phyloP scores from a whole-genome alignment of 2,888 invertebrate genomes.

The Dinocampus coccinellae region DNA sequence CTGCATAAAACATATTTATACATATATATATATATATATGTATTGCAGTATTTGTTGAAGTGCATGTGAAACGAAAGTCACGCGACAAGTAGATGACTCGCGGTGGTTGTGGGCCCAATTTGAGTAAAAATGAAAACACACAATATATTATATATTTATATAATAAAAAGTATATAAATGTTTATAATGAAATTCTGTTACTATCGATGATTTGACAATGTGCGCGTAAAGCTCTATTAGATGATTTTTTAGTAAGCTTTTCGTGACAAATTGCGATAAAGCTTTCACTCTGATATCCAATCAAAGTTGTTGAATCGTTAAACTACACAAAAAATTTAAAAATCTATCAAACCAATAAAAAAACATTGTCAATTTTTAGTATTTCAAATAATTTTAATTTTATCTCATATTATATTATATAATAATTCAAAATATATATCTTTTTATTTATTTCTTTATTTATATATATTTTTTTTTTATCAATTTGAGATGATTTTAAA shows the following conservation, averaged over 20 bases:
- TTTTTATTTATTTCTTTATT: too few species aligned
- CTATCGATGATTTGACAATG: background rate
- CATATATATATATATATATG: conserved; percentile 2
- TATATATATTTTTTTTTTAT: too few species aligned
- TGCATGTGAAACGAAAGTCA: background rate
- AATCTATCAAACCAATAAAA: too few species aligned
- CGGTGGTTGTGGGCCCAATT: background rate
- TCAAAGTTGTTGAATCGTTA: conserved; percentile 1
- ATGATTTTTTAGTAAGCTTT: background rate
- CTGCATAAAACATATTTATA: background rate
- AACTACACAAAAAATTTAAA: too few species aligned
- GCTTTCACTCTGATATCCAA: background rate
- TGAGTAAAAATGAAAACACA: too few species aligned
- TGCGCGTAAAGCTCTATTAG: background rate
- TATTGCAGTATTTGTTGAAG: background rate
- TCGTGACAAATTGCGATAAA: conserved; percentile 2
- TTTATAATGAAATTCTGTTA: background rate
- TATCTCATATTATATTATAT: too few species aligned
- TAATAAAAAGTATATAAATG: background rate
- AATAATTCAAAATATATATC: too few species aligned
- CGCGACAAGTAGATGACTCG: background rate
- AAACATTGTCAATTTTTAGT: too few species aligned
- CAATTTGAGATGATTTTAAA: too few species aligned
- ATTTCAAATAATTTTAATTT: too few species aligned
- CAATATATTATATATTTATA: too few species aligned